Evolutionary conservation across 2,888 invertebrate species (phyloP), one percentile per base, ranked within the genome.

Genomic region (Hemaris fuciformis): DNA sequence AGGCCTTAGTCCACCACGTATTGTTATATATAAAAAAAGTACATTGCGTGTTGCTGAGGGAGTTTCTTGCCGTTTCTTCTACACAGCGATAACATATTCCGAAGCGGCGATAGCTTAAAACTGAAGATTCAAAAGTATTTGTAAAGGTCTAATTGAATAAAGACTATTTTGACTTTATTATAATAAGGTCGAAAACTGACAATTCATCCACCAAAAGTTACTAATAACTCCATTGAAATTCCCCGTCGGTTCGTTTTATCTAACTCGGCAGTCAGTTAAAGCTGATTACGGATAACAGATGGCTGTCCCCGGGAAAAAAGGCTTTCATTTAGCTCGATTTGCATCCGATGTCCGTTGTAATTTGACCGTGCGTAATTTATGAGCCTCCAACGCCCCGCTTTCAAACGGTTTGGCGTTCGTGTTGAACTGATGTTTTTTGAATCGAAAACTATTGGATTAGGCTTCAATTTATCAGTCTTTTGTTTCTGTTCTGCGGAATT

Each of bases 351-450:
- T 68, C 67, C 53, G 64, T 65, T 67, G 68, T 66, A 67, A 67
- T 69, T 71, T 66, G 68, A 65, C 66, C 59, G 62, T 53, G 57
- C 53, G 67, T 70, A 65, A 70, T 69, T 69, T 69, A 71, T 66
- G 53, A 53, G 13, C 64, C 38, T 41, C 15, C 10, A 38, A 10
- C 38, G n/a, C 3, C 38, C 18, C 27, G 53, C 23, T 46, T 10
- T 18, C 27, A 8, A 22, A 23, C 10, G 8, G 27, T 3, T 22
- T 23, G 38, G 10, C 53, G 18, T 27, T 53, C 1, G 1, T 18
- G 18, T 7, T 10, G n/a, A 25, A 43, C 20, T 10, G 8, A 31
- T 18, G 10, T 15, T 27, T 53, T 48, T 46, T 23, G n/a, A n/a
- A 46, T 5, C 23, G 20, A 10, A 43, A 8, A 18, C 10, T 20